Percentiles rank a stretch among this genome's conserved stretches.
Conservation (phyloP, 2,113 vertebrate genomes). For the Heptranchias perlo region DNA sequence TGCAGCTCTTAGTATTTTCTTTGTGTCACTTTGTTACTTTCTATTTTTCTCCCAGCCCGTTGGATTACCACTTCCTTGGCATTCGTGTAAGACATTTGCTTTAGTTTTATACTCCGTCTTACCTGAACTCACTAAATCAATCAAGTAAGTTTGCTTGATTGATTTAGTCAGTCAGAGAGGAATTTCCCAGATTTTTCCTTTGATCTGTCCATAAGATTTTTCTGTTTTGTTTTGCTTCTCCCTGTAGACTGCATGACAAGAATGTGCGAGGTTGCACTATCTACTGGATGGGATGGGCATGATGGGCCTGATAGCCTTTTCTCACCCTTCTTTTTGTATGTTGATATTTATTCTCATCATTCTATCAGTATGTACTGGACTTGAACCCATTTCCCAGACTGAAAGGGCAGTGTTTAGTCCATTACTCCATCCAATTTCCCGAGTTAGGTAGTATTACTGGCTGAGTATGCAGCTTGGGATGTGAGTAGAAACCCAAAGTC, state of each 20-base stretch:
- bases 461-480: neutral
- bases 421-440: too few species aligned
- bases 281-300: neutral
- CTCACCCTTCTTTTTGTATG: neutral
- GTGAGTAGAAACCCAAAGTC: neutral
- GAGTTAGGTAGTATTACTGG: neutral
- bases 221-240: too few species aligned
- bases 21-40: too few species aligned
- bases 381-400: neutral
- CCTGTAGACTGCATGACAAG: too few species aligned
- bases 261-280: neutral
- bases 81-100: too few species aligned
- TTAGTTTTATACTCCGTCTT: neutral
- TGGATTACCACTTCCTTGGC: too few species aligned
- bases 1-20: too few species aligned
- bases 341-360: neutral
- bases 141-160: too few species aligned
- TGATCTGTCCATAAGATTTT: too few species aligned
- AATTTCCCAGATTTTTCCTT: too few species aligned
- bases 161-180: neutral
- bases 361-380: neutral
- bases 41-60: too few species aligned
- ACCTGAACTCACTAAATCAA: neutral
- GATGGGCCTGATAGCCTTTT: neutral
- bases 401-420: too few species aligned